A percentile compares a stretch with the other conserved stretches of the same genome.
phyloP scores from a whole-genome alignment of 2,797 vertebrate genomes.

The Sebastes matsubarae region DNA sequence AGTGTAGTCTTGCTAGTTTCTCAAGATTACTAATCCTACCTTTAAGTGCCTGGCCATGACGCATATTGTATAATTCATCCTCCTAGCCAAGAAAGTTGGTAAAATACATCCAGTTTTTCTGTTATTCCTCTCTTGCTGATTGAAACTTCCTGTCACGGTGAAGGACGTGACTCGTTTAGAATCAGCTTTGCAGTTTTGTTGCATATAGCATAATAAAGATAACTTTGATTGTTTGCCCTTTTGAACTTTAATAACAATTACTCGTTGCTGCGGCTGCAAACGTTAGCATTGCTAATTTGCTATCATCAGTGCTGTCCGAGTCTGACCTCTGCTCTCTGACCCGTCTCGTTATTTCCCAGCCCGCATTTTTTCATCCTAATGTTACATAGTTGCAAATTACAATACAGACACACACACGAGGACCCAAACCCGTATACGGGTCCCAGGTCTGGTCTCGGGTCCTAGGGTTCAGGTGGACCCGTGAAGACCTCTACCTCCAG shows the following conservation, averaged over 20 bases:
- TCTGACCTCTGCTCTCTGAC: neutral
- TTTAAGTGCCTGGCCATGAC: fast-evolving
- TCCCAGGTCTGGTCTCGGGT: neutral
- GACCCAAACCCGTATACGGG: neutral
- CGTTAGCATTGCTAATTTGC: neutral
- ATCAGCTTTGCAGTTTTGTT: neutral
- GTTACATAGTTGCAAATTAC: too few species aligned
- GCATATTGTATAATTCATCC: neutral
- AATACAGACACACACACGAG: too few species aligned
- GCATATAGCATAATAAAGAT: neutral
- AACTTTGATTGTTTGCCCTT: neutral
- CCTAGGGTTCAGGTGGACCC: neutral
- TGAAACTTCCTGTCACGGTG: neutral
- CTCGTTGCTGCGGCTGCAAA: neutral
- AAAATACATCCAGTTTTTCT: neutral
- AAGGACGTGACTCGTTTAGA: neutral
- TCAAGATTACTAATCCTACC: too few species aligned
- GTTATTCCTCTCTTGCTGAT: neutral
- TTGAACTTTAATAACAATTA: neutral
- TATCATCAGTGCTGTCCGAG: fast-evolving
- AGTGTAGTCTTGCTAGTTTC: too few species aligned
- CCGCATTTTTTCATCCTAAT: too few species aligned
- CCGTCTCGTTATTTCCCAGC: too few species aligned
- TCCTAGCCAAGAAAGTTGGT: neutral
- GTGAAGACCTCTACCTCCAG: neutral